Evolutionary conservation across 2,113 vertebrate species (phyloP).

Genomic region (Grantiella picta): DNA sequence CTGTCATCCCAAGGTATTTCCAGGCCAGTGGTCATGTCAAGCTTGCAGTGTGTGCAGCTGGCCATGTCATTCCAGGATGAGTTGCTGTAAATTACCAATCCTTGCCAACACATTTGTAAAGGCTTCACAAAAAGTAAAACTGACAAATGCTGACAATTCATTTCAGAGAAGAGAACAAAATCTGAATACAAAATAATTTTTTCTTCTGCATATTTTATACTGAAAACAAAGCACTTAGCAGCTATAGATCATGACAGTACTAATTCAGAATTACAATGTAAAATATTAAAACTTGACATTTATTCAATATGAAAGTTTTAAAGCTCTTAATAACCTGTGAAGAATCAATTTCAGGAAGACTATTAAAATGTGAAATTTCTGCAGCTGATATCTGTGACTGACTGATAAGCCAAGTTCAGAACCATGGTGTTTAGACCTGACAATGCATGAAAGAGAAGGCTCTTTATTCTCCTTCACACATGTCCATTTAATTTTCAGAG

Average conservation of each 20-base stretch:
- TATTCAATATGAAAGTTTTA: not conserved
- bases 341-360: not conserved
- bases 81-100: not conserved
- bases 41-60: not conserved
- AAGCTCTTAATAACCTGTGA: not conserved
- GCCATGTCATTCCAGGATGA: not conserved
- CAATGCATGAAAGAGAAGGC: not conserved
- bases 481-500: not conserved
- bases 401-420: not conserved
- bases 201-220: not conserved
- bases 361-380: not conserved
- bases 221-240: not conserved
- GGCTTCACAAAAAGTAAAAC: not conserved
- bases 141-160: not conserved
- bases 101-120: not conserved
- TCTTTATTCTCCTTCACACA: not conserved
- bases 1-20: not conserved
- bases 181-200: rapidly evolving
- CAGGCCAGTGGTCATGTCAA: not conserved
- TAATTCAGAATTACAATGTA: not conserved
- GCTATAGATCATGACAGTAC: not conserved
- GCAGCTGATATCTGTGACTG: not conserved
- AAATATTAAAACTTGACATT: not conserved
- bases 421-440: not conserved
- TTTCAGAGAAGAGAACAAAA: not conserved